Percentiles rank a stretch among this genome's conserved stretches.
Conservation (phyloP, 2,888 invertebrate genomes). For the Coenonympha glycerion region DNA sequence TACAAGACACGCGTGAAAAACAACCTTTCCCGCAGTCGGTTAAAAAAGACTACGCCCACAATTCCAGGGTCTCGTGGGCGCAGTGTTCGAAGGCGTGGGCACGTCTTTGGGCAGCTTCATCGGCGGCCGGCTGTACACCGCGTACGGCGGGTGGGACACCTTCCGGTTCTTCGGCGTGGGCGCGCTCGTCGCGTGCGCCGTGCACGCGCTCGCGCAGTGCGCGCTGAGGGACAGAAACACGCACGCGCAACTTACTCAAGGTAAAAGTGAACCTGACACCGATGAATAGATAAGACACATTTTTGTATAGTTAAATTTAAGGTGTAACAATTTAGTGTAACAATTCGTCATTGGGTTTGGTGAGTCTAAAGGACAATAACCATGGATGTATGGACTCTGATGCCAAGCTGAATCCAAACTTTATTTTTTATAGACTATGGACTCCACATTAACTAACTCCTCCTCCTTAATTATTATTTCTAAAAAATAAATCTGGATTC, state of each 20-base stretch:
- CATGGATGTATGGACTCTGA: too few species aligned
- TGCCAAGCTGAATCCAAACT: too few species aligned
- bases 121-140: constrained; percentile 82
- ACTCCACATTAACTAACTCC: too few species aligned
- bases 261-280: constrained; percentile 39
- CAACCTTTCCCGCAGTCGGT: too few species aligned
- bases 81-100: constrained; percentile 90
- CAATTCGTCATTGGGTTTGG: background rate
- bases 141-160: constrained; percentile 79
- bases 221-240: constrained; percentile 40
- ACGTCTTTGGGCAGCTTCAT: constrained; percentile 86
- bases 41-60: too few species aligned
- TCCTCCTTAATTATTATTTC: too few species aligned
- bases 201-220: constrained; percentile 76
- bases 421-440: too few species aligned
- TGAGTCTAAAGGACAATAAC: too few species aligned
- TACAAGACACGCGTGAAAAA: too few species aligned
- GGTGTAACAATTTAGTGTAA: background rate
- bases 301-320: background rate
- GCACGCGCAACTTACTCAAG: constrained; percentile 45
- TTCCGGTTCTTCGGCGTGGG: constrained; percentile 84
- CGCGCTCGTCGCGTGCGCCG: constrained; percentile 76
- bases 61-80: constrained; percentile 86
- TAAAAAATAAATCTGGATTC: too few species aligned
- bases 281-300: background rate